Evolutionary conservation across 1,140 invertebrate genomes (phyloP).

Genomic region (Sycophaga agraensis): DNA sequence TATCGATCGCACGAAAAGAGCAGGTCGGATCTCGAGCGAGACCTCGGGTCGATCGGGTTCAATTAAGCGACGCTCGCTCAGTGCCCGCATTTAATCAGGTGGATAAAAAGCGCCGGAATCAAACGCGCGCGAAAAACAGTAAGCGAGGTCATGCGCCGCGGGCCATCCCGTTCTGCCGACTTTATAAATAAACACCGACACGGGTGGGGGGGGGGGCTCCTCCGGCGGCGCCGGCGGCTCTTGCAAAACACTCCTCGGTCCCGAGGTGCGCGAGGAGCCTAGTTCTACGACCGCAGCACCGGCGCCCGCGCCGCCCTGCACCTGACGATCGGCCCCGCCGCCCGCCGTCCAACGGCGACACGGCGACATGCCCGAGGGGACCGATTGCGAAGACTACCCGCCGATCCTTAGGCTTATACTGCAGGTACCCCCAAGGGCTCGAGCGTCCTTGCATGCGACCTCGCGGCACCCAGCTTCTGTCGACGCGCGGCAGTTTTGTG

Average conservation of each 20-base stretch:
- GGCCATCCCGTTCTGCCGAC: neutral
- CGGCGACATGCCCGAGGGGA: conserved; percentile 41
- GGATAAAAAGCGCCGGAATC: neutral
- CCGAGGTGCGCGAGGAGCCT: too few relatives aligned
- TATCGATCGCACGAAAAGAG: too few relatives aligned
- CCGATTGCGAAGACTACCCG: conserved; percentile 33
- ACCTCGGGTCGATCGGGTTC: too few relatives aligned
- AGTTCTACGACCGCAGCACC: too few relatives aligned
- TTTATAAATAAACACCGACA: neutral
- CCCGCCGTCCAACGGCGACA: neutral
- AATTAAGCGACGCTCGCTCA: too few relatives aligned
- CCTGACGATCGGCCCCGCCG: too few relatives aligned
- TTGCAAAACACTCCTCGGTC: conserved; percentile 1
- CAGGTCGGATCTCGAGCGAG: too few relatives aligned
- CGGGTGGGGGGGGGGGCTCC: neutral
- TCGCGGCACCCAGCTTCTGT: neutral
- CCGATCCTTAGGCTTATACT: conserved; percentile 50
- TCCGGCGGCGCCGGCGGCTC: neutral
- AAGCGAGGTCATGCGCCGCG: neutral
- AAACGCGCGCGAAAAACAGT: neutral
- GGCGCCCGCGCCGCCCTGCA: conserved; percentile 7
- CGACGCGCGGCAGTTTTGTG: too few relatives aligned
- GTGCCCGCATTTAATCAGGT: too few relatives aligned
- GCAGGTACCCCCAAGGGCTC: conserved; percentile 40
- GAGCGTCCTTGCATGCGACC: too few relatives aligned